Evolutionary conservation across 1,140 invertebrate species (phyloP).

Genomic region (Atta texana): DNA sequence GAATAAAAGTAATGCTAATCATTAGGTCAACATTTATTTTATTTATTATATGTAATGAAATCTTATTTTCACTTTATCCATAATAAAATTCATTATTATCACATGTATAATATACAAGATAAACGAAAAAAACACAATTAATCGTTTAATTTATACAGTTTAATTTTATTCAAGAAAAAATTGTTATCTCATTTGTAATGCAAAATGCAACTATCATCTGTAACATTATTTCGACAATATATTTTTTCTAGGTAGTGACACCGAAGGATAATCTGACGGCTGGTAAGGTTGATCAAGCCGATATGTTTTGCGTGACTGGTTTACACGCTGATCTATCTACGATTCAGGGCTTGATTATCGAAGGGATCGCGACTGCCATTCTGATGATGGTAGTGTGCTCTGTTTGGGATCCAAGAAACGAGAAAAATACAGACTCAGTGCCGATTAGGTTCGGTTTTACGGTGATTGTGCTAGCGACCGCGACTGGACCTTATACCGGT

Average conservation of each 20-base stretch:
- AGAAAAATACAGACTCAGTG: slow-evolving; percentile 85
- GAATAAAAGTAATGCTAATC: neutral
- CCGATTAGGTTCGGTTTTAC: slow-evolving; percentile 87
- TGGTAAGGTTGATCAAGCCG: slow-evolving; percentile 63
- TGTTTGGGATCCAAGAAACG: slow-evolving; percentile 87
- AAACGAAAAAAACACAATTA: neutral
- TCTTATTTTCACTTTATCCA: neutral
- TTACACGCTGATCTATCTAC: slow-evolving; percentile 84
- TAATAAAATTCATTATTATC: neutral
- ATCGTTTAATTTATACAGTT: neutral
- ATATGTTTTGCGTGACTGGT: slow-evolving; percentile 87
- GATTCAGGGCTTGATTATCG: slow-evolving; percentile 87
- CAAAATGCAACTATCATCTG: neutral
- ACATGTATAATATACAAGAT: neutral
- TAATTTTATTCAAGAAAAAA: neutral
- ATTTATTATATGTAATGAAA: neutral
- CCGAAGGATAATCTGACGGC: slow-evolving; percentile 78
- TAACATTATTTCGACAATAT: neutral
- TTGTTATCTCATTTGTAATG: too few relatives aligned
- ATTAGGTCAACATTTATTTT: neutral
- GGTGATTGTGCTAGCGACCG: slow-evolving; percentile 85
- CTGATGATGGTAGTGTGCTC: slow-evolving; percentile 91
- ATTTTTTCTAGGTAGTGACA: slow-evolving; percentile 83
- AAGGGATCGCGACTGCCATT: slow-evolving; percentile 89
- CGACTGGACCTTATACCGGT: slow-evolving; percentile 89